Conservation (phyloP, 2,113 vertebrate species). For the Bucco capensis region DNA sequence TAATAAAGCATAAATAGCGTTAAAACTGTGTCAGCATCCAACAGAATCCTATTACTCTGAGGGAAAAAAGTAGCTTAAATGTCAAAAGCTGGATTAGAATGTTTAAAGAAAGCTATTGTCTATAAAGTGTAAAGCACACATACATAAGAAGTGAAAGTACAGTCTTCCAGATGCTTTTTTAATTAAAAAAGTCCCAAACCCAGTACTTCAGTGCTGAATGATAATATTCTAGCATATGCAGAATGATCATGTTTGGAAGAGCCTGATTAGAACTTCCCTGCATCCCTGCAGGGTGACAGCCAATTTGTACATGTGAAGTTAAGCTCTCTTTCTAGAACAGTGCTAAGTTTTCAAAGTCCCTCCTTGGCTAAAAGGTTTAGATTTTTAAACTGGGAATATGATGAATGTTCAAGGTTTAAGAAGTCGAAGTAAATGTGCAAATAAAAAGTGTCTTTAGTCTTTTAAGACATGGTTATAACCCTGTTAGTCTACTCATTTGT, state of each 20-base stretch:
- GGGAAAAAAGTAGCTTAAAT: background rate
- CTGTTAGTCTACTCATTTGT: background rate
- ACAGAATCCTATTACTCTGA: background rate
- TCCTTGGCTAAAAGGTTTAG: rapidly evolving
- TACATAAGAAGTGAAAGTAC: background rate
- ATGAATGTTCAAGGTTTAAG: background rate
- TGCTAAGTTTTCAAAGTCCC: background rate
- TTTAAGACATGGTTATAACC: background rate
- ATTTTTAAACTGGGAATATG: background rate
- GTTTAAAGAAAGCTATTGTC: background rate
- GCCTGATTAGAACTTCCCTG: background rate
- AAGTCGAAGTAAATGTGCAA: background rate
- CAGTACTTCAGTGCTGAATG: background rate
- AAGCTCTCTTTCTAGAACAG: background rate
- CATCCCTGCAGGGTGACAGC: background rate
- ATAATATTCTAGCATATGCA: background rate
- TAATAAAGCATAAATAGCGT: background rate
- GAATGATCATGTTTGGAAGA: background rate
- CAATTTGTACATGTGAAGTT: background rate
- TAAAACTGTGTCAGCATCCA: background rate
- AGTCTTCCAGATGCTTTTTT: background rate
- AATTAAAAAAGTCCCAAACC: background rate
- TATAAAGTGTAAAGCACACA: background rate
- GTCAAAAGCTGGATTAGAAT: background rate
- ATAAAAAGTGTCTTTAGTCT: background rate